Evolutionary conservation across 1,140 invertebrate genomes (phyloP), one percentile per base, ranked within the genome.

Genomic region (Chymomyza costata): DNA sequence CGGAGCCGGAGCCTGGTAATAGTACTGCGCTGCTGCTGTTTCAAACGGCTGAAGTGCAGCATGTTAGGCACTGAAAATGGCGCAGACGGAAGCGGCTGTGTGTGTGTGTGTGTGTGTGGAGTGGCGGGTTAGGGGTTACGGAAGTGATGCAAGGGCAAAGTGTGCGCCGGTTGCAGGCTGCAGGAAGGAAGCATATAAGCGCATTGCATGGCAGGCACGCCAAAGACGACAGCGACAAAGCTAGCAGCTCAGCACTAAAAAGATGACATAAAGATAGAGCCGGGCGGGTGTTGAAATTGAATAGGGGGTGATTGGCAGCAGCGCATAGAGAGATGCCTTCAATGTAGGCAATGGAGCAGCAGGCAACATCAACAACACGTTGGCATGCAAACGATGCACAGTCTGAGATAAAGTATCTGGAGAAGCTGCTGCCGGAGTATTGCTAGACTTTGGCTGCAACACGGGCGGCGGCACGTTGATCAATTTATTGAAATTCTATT

Each of bases 401-500:
- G 8, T 43, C 11, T 18, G 18, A 21, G 21, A 25, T 25, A 25
- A 25, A 25, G 21, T 8, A 25, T 25, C 21, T 25, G 21, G 15
- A 38, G 15, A 17, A 17, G 32, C 32, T 5, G 8, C 3, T 3
- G 13, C 2, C n/a, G 32, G 44, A 46, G 34, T 25, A 15, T 17
- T 11, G 15, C 2, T 40, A 31, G 28, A 17, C 38, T 40, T 48
- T 55, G 49, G 41, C 37, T 40, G 51, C 51, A 45, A 34, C 41
- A 15, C 11, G 32, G 43, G 25, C 10, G 47, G 56, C 51, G 59
- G 65, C 67, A 61, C 60, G 65, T 78, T 78, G 74, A 78, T 80
- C 73, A 80, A 78, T 78, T 80, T 78, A 80, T 78, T 78, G 73
- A 80, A 78, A 78, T 78, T 78, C 67, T 78, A 78, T 78, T 78